Evolutionary conservation across 2,888 invertebrate species (phyloP).

Genomic region (Incurvaria masculella): DNA sequence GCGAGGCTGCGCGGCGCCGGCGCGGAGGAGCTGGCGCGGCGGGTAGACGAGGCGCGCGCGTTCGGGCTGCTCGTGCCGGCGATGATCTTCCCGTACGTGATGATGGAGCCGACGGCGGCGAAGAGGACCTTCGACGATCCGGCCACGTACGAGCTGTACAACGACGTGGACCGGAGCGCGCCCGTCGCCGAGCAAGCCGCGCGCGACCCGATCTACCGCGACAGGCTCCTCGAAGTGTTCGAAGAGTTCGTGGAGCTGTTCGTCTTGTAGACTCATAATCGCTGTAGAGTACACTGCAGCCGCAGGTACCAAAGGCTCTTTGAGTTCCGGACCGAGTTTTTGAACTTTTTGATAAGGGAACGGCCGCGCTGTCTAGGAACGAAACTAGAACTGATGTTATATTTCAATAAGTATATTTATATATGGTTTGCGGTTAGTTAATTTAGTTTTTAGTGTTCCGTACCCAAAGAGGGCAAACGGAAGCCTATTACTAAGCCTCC

Average conservation of each 20-base stretch:
- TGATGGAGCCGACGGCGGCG: slow-evolving; percentile 25
- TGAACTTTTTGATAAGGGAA: too few relatives aligned
- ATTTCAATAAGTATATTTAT: too few relatives aligned
- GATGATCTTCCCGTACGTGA: slow-evolving; percentile 20
- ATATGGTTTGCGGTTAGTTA: too few relatives aligned
- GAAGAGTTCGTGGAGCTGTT: slow-evolving; percentile 36
- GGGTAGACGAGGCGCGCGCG: slow-evolving; percentile 25
- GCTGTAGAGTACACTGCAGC: too few relatives aligned
- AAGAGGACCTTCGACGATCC: slow-evolving; percentile 24
- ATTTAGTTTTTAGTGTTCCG: too few relatives aligned
- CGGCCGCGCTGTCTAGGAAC: too few relatives aligned
- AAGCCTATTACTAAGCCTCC: too few relatives aligned
- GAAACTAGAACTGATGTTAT: too few relatives aligned
- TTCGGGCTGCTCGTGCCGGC: slow-evolving; percentile 22
- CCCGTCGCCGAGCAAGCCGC: slow-evolving; percentile 23
- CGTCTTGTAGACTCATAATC: too few relatives aligned
- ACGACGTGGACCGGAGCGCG: slow-evolving; percentile 21
- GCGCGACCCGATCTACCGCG: slow-evolving; percentile 8
- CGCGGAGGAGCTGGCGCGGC: slow-evolving; percentile 19
- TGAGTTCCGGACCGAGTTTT: too few relatives aligned
- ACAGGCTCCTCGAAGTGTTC: slow-evolving; percentile 25
- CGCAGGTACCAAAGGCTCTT: too few relatives aligned
- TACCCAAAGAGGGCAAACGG: too few relatives aligned
- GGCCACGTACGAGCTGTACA: slow-evolving; percentile 20
- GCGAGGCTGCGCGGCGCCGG: slow-evolving; percentile 24